A percentile compares a stretch with the other conserved stretches of the same genome.
phyloP scores from a whole-genome alignment of 2,113 vertebrate species.

The Argyrosomus japonicus region DNA sequence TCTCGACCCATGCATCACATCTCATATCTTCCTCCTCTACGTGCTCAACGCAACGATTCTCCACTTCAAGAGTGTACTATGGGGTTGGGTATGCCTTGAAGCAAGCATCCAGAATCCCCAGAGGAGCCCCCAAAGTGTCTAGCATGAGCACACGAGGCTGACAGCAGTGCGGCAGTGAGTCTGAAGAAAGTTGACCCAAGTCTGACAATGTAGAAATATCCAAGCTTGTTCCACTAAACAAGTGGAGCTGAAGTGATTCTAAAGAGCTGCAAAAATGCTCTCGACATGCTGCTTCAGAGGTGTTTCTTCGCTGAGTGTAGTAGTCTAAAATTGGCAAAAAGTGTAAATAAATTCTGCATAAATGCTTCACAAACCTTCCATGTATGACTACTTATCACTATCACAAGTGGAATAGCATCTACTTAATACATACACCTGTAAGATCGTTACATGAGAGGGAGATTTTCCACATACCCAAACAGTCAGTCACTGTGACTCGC shows the following conservation, averaged over 20 bases:
- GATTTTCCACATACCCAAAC: constrained; percentile 5
- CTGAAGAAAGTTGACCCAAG: neutral
- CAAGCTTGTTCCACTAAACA: neutral
- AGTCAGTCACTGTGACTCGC: neutral
- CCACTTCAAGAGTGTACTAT: neutral
- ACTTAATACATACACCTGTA: neutral
- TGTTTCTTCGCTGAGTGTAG: neutral
- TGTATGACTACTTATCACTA: neutral
- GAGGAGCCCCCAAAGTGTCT: neutral
- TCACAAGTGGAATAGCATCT: neutral
- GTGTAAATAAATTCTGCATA: neutral
- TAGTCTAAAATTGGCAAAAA: neutral
- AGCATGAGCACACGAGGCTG: neutral
- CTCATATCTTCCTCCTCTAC: neutral
- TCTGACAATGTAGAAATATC: neutral
- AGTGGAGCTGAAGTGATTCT: neutral
- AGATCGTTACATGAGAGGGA: constrained; percentile 1
- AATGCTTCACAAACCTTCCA: constrained; percentile 3
- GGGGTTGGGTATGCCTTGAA: neutral
- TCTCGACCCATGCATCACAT: neutral
- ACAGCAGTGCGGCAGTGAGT: neutral
- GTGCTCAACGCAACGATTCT: neutral
- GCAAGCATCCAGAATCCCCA: neutral
- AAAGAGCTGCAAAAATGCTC: neutral
- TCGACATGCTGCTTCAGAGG: neutral